Base-by-base conservation (phyloP, 1,140 invertebrate species). In the Drosophila suzukii region DNA sequence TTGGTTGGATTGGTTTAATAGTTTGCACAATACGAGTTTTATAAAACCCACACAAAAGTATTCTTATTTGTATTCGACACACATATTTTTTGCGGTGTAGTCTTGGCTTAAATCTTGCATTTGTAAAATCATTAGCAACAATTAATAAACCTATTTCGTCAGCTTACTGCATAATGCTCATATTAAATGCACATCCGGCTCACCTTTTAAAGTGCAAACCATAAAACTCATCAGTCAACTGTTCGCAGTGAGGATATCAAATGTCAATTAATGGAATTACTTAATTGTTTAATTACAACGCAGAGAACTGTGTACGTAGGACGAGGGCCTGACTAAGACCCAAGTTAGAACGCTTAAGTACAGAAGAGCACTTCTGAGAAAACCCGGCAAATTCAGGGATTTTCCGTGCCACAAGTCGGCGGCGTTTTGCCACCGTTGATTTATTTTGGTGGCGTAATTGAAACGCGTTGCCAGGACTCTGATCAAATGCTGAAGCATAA, bases 381-480 rank as follows among this genome's bases (percentile, higher is more conserved):
- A 20, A 46, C 17, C 0, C 30, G 1, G 30, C 36, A 34, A 53
- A 62, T 50, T 41, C 20, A 34, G 56, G 49, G 39, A 67, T 49
- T 67, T 54, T 47, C n/a, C 17, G 6, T 41, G 39, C 61, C 49
- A 47, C 73, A 59, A 67, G 53, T 49, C 49, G 43, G 34, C 24
- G n/a, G 63, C 24, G 53, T 47, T 73, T 39, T 46, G 61, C 38
- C 55, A 56, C 61, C 56, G 51, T 63, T 89, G 80, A 89, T 88
- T 88, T 88, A 88, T 88, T 89, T 88, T 44, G 59, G 72, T 67
- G 68, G 67, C 76, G 83, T 88, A 88, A 88, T 88, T 89, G 83
- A 81, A 77, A 72, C 78, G 73, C 60, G 72, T 77, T 77, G 74
- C 63, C 65, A 54, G 63, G 72, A 66, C 47, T 47, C 59, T 54